Evolutionary conservation across 2,113 vertebrate species (phyloP).

Genomic region (Mandrillus leucophaeus): DNA sequence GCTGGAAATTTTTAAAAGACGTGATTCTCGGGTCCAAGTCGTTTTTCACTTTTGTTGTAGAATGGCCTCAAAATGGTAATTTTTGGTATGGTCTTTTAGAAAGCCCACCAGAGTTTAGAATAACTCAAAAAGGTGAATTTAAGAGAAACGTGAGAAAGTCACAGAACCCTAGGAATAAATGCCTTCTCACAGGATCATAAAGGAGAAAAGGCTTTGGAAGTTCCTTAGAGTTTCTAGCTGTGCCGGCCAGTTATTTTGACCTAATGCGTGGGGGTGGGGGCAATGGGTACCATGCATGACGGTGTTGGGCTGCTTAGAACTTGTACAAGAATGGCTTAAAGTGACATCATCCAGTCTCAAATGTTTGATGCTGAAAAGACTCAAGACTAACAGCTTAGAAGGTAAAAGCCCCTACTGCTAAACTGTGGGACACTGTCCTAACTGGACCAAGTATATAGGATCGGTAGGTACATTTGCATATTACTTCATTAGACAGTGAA

Average conservation of each 20-base stretch:
- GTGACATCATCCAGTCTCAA: background rate
- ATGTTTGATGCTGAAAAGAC: background rate
- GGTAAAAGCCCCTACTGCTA: background rate
- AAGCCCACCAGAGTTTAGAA: constrained; percentile 27
- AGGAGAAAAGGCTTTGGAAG: background rate
- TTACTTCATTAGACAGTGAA: background rate
- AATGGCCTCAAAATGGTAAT: constrained; percentile 30
- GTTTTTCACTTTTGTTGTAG: constrained; percentile 44
- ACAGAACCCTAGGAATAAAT: constrained; percentile 2
- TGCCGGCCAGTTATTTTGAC: background rate
- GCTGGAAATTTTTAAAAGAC: constrained; percentile 72
- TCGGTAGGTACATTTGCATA: background rate
- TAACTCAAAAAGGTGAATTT: constrained; percentile 47
- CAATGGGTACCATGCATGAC: background rate
- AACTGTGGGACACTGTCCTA: background rate
- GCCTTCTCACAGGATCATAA: background rate
- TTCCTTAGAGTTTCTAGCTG: background rate
- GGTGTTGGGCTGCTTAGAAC: background rate
- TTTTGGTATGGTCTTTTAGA: constrained; percentile 26
- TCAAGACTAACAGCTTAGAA: background rate
- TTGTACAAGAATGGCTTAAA: background rate
- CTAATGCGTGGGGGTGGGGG: background rate
- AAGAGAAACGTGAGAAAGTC: constrained; percentile 32
- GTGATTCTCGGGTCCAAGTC: constrained; percentile 56
- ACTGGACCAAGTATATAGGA: background rate